These are phyloP conservation scores for Lithodes maja DNA, from an alignment of 2,888 invertebrate genomes.

Conservation along the genomic window DNA sequence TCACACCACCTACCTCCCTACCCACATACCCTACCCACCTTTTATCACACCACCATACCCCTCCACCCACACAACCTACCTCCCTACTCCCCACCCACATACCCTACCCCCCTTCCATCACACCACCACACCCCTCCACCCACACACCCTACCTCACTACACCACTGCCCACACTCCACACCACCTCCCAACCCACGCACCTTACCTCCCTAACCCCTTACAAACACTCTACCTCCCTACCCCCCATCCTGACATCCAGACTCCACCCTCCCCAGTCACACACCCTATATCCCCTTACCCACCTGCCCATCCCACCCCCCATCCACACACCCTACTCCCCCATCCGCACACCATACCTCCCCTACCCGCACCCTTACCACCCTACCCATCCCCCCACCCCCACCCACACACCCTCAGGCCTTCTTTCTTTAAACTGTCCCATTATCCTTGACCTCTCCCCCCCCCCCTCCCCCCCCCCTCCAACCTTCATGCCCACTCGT, in stretches of 20 bases:
- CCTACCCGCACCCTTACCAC: neutral
- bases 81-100: neutral
- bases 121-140: neutral
- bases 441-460: neutral
- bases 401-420: neutral
- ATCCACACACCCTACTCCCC: neutral
- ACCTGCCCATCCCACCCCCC: neutral
- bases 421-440: constrained; percentile 5
- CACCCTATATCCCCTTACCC: neutral
- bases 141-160: neutral
- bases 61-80: too few relatives aligned
- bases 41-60: too few relatives aligned
- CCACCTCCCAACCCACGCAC: neutral
- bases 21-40: neutral
- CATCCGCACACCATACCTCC: neutral
- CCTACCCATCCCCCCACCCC: neutral
- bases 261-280: neutral
- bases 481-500: too few relatives aligned
- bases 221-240: neutral
- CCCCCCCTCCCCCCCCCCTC: neutral
- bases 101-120: neutral
- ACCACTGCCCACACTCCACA: neutral
- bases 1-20: neutral
- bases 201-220: neutral
- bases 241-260: neutral